Percentiles rank a stretch among this genome's conserved stretches.
These are phyloP conservation scores for Beris chalybata DNA, from an alignment of 2,888 invertebrate genomes.

Conservation along the genomic window DNA sequence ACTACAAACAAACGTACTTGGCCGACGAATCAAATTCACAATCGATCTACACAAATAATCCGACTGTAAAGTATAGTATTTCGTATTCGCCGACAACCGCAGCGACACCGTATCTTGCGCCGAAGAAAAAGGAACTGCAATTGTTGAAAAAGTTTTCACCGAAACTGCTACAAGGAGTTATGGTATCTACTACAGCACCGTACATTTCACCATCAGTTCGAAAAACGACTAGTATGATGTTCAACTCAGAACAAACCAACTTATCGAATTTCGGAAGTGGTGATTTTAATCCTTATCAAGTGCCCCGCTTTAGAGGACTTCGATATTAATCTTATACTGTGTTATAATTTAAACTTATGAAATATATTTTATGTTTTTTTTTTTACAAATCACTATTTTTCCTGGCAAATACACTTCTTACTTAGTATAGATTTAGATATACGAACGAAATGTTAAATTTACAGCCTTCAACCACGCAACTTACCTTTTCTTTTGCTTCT, in stretches of 20 bases:
- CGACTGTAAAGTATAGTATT: conserved; percentile 49
- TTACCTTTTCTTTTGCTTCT: too few species aligned
- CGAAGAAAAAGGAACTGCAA: conserved; percentile 43
- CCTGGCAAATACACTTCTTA: too few species aligned
- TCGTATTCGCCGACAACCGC: conserved; percentile 47
- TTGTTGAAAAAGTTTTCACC: not conserved
- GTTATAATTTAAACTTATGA: not conserved
- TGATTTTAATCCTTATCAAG: conserved; percentile 10
- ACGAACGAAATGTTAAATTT: too few species aligned
- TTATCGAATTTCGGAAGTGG: not conserved
- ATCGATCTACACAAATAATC: conserved; percentile 39
- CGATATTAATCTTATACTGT: conserved; percentile 8
- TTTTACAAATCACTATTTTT: too few species aligned
- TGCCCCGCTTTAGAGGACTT: conserved; percentile 18
- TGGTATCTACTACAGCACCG: not conserved
- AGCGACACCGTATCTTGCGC: conserved; percentile 51
- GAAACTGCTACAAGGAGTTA: not conserved
- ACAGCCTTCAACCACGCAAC: too few species aligned
- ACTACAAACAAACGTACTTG: conserved; percentile 19
- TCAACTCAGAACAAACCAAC: not conserved
- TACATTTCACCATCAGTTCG: conserved; percentile 1
- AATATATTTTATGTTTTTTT: not conserved
- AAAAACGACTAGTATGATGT: conserved; percentile 1
- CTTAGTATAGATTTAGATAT: too few species aligned
- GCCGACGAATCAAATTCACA: conserved; percentile 25